These are phyloP conservation scores for Coremacera marginata DNA, from an alignment of 2,888 invertebrate species.

Conservation along the genomic window DNA sequence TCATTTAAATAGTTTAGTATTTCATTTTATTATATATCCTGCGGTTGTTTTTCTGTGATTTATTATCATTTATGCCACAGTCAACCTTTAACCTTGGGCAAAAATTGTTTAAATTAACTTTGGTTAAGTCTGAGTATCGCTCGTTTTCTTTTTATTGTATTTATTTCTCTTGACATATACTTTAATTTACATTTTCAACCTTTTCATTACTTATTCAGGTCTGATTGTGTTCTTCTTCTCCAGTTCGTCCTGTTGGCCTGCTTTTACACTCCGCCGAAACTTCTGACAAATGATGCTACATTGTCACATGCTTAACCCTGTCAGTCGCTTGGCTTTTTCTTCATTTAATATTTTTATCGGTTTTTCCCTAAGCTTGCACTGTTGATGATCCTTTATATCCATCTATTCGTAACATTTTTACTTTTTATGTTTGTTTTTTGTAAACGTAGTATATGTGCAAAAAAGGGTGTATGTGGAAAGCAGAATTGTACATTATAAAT, in stretches of 20 bases:
- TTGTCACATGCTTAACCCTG: conserved; percentile 10
- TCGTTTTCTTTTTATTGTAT: not conserved
- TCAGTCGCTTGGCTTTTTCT: not conserved
- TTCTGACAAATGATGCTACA: conserved; percentile 13
- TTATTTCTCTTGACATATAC: not conserved
- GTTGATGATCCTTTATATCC: not conserved
- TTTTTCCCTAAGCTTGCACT: not conserved
- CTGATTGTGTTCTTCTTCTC: not conserved
- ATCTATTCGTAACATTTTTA: not conserved
- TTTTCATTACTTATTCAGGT: no score
- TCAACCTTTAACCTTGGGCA: not conserved
- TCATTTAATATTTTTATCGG: not conserved
- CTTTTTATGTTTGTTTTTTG: no score
- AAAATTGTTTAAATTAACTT: not conserved
- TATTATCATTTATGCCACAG: not conserved
- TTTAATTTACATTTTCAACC: no score
- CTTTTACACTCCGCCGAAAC: not conserved
- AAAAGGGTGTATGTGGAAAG: no score
- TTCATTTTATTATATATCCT: not conserved
- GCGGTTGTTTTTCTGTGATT: conserved; percentile 6
- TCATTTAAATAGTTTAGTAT: no score
- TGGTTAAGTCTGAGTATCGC: not conserved
- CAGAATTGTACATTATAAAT: no score
- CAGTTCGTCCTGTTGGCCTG: not conserved
- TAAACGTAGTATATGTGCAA: no score